A percentile compares a stretch with the other conserved stretches of the same genome.
Conservation (phyloP, 1,140 invertebrate genomes). For the Bicyclus anynana region DNA sequence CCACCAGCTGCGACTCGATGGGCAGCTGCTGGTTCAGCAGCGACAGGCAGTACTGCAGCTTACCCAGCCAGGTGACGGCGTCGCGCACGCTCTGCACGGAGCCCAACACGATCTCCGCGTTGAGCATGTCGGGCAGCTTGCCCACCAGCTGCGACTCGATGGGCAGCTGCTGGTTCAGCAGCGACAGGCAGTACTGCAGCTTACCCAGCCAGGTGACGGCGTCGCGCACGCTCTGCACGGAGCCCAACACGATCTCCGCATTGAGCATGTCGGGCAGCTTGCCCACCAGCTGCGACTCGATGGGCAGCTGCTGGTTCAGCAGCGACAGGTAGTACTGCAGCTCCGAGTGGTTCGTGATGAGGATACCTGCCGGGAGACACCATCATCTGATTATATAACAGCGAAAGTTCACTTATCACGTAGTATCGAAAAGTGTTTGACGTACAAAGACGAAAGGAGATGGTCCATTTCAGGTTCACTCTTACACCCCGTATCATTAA, state of each 20-base stretch:
- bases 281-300: constrained; percentile 90
- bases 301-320: constrained; percentile 96
- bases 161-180: constrained; percentile 82
- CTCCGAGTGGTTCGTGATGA: constrained; percentile 99
- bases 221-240: constrained; percentile 96
- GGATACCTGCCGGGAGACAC: constrained; percentile 83
- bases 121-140: constrained; percentile 96
- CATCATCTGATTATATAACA: too few species aligned
- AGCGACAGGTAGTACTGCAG: constrained; percentile 98
- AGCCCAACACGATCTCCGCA: constrained; percentile 98
- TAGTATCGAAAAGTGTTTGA: too few species aligned
- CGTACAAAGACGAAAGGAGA: too few species aligned
- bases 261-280: constrained; percentile 98
- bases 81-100: constrained; percentile 97
- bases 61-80: constrained; percentile 91
- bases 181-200: not conserved
- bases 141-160: constrained; percentile 91
- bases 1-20: too few species aligned
- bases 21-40: too few species aligned
- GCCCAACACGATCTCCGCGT: constrained; percentile 98
- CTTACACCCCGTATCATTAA: too few species aligned
- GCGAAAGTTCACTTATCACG: too few species aligned
- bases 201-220: constrained; percentile 91
- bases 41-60: constrained; percentile 3
- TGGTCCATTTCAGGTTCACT: too few species aligned